Evolutionary conservation across 2,113 vertebrate genomes (phyloP).

Genomic region (Esox niger): DNA sequence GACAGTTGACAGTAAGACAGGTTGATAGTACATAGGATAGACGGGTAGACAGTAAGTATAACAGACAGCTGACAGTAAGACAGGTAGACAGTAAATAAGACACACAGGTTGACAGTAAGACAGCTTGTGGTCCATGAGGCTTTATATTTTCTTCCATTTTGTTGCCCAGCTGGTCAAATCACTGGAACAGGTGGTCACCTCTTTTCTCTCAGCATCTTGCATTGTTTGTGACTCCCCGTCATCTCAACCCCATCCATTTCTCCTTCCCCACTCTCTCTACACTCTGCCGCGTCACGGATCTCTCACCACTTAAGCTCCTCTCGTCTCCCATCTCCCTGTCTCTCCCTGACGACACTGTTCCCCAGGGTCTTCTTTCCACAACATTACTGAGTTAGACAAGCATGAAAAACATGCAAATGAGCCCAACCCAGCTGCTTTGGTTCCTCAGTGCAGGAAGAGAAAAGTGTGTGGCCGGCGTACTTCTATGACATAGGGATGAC

Average conservation of each 20-base stretch:
- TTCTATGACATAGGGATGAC: no score
- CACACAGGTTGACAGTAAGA: no score
- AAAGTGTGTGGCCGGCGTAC: neutral
- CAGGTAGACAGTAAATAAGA: neutral
- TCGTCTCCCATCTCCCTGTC: no score
- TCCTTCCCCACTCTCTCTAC: slow-evolving; percentile 4
- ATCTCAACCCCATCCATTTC: slow-evolving; percentile 7
- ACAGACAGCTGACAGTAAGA: neutral
- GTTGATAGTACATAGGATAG: neutral
- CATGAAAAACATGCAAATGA: slow-evolving; percentile 11
- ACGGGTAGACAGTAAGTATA: no score
- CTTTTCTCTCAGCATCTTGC: neutral
- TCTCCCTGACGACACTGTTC: no score
- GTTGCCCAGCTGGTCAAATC: neutral
- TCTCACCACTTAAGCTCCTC: no score
- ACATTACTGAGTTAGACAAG: no score
- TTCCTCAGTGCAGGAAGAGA: slow-evolving; percentile 10
- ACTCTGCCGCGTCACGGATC: no score
- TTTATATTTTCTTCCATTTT: neutral
- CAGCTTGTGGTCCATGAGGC: neutral
- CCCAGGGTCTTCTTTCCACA: no score
- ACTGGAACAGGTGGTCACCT: neutral
- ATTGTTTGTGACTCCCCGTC: slow-evolving; percentile 1
- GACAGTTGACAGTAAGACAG: neutral
- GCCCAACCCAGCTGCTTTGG: slow-evolving; percentile 3